These are phyloP conservation scores for Drosophila novamexicana DNA, from an alignment of 1,140 invertebrate species.

Conservation along the genomic window DNA sequence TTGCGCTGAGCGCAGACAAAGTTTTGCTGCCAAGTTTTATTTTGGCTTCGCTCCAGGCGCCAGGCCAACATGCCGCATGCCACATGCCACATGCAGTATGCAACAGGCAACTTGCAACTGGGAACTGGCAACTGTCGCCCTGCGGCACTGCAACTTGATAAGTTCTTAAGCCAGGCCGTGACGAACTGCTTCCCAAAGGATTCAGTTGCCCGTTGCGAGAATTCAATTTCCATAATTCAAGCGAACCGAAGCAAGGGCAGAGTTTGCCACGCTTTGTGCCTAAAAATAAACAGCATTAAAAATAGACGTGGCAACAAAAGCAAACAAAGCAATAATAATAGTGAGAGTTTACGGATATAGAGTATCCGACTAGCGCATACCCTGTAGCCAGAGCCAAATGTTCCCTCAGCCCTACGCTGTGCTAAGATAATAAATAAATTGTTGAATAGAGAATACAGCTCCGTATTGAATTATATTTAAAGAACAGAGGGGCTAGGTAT, in stretches of 20 bases:
- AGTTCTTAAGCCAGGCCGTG: constrained; percentile 28
- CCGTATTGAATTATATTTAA: too few relatives aligned
- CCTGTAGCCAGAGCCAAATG: not conserved
- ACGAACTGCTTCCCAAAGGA: not conserved
- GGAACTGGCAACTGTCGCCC: too few relatives aligned
- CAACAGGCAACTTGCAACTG: constrained; percentile 1
- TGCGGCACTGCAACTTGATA: not conserved
- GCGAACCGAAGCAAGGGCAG: not conserved
- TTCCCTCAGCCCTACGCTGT: not conserved
- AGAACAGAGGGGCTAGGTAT: not conserved
- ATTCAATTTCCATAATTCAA: not conserved
- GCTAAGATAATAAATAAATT: not conserved
- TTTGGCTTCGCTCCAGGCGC: not conserved
- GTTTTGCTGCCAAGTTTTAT: not conserved
- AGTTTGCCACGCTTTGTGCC: constrained; percentile 17
- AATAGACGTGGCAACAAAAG: constrained; percentile 31
- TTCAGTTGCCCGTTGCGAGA: not conserved
- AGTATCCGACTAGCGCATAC: not conserved
- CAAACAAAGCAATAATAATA: too few relatives aligned
- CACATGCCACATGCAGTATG: not conserved
- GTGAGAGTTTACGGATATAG: not conserved
- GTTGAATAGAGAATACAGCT: too few relatives aligned
- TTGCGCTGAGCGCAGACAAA: not conserved
- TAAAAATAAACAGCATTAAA: constrained; percentile 45
- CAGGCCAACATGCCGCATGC: constrained; percentile 1